Percentiles rank a stretch among this genome's conserved stretches.
phyloP scores from a whole-genome alignment of 2,113 vertebrate genomes.

The Strix uralensis region DNA sequence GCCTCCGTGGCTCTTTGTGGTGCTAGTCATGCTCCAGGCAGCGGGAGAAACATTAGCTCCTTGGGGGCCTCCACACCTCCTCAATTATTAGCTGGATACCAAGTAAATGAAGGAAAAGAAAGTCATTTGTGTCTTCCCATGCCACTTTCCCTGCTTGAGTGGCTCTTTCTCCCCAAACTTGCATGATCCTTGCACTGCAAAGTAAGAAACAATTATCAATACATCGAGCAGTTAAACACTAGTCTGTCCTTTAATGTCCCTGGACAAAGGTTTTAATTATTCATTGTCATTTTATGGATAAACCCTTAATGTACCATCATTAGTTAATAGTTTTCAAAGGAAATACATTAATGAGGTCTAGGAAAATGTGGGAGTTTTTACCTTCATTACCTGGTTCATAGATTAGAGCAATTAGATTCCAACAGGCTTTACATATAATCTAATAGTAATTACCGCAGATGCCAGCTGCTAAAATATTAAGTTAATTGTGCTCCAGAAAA shows the following conservation, averaged over 20 bases:
- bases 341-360: constrained; percentile 67
- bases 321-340: constrained; percentile 67
- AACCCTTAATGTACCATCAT: constrained; percentile 52
- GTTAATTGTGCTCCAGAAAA: constrained; percentile 43
- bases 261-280: constrained; percentile 56
- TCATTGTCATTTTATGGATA: constrained; percentile 56
- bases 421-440: constrained; percentile 63
- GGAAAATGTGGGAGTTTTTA: constrained; percentile 63
- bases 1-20: accelerated
- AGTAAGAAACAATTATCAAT: neutral
- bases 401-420: constrained; percentile 72
- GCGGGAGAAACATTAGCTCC: neutral
- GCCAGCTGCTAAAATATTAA: constrained; percentile 67
- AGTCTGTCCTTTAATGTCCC: constrained; percentile 50
- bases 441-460: constrained; percentile 66
- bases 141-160: neutral
- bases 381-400: constrained; percentile 71
- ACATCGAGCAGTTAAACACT: constrained; percentile 26
- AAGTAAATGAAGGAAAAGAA: neutral
- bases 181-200: neutral
- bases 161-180: neutral
- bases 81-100: neutral
- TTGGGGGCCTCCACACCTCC: neutral
- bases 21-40: neutral
- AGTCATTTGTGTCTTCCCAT: neutral